Conservation (phyloP, 2,797 vertebrate genomes). For the Lepilemur septentrionalis region DNA sequence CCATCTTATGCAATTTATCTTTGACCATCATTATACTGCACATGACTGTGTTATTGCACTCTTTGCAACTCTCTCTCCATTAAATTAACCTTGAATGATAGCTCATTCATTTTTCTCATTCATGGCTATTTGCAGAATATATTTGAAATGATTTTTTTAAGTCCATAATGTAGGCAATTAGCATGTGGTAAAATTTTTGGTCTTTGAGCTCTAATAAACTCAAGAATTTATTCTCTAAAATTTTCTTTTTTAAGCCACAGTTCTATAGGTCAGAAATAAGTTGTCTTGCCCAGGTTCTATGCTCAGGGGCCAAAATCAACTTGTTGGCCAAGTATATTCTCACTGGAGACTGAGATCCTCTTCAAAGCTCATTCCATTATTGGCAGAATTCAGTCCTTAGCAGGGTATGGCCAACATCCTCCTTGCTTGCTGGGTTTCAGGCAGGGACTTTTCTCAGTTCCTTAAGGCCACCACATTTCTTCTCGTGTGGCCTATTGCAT, state of each 20-base stretch:
- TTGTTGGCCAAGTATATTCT: background rate
- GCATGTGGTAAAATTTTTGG: background rate
- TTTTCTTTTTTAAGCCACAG: background rate
- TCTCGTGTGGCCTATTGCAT: background rate
- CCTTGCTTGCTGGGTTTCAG: background rate
- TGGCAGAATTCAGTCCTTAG: background rate
- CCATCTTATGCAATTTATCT: background rate
- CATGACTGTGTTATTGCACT: background rate
- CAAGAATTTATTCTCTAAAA: background rate
- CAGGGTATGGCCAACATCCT: fast-evolving
- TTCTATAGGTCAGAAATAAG: background rate
- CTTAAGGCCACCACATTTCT: background rate
- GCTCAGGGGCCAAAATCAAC: background rate
- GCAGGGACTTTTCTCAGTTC: background rate
- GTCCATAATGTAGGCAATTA: background rate
- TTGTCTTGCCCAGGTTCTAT: background rate
- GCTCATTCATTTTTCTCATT: background rate
- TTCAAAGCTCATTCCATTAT: background rate
- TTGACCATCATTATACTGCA: background rate
- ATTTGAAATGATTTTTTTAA: background rate
- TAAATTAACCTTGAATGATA: background rate
- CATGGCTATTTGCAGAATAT: background rate
- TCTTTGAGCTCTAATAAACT: background rate
- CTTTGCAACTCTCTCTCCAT: background rate
- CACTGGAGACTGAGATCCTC: background rate